Evolutionary conservation across 2,888 invertebrate species (phyloP), one percentile per base, ranked within the genome.

Genomic region (Pammene aurita): DNA sequence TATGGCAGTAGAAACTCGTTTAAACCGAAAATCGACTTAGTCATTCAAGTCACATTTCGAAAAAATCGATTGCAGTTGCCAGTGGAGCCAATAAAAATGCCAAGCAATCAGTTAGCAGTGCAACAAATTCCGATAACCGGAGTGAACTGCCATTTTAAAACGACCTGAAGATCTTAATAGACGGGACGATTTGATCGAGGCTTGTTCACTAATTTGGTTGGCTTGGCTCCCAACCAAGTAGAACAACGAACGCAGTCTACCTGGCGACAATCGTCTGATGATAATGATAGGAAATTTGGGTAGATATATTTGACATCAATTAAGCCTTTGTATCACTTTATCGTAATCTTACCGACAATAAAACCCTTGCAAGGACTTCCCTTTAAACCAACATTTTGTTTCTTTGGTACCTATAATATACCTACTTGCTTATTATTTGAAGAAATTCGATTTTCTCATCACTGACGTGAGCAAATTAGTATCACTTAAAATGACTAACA

Each of bases 61-160:
- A 62, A n/a, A 56, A 67, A 57, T 52, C 48, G 42, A 57, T 64
- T 50, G 48, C 50, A 34, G 26, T 34, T 13, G 34, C 50, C 58
- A 42, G 42, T 13, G 44, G 11, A 52, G 42, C 26, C 57, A 71
- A 64, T 64, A 64, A 71, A 56, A 60, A 63, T 54, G 54, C 41
- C 67, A 57, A 35, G 54, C n/a, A 48, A 46, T 55, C 46, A 60
- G 35, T 48, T 55, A n/a, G 38, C 10, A 11, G n/a, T 9, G 46
- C 14, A 56, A 38, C 50, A 38, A 57, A 61, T 64, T 63, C 55
- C 57, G 18, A 58, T 54, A 60, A 44, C 42, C 5, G 35, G 34
- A 60, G 46, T 64, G 35, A 58, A 64, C 26, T 41, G 70, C 46
- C 63, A 67, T 60, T 55, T 26, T n/a, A 4, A 5, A 26, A 26